Conservation (phyloP, 2,113 vertebrate genomes). For the Gallinago jamesoni region DNA sequence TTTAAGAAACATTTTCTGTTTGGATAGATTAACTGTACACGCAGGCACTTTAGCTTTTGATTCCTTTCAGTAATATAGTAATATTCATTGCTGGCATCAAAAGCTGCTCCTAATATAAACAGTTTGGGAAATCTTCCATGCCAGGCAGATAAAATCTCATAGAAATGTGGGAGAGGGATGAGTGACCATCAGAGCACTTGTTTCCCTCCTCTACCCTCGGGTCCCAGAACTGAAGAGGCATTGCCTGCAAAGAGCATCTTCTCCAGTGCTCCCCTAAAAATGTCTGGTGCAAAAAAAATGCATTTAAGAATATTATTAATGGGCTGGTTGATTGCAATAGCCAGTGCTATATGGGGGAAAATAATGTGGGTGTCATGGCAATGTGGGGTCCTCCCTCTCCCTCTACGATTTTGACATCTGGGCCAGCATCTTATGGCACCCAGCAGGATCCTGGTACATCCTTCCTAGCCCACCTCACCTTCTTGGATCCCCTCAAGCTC, state of each 20-base stretch:
- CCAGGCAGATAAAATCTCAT: slow-evolving; percentile 27
- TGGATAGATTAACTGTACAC: slow-evolving; percentile 69
- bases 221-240: background rate
- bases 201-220: background rate
- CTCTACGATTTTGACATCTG: background rate
- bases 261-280: background rate
- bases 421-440: background rate
- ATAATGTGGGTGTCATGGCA: fast-evolving
- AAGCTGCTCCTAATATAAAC: slow-evolving; percentile 28
- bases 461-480: background rate
- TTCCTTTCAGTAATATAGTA: slow-evolving; percentile 58
- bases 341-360: background rate
- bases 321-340: background rate
- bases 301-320: background rate
- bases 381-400: background rate
- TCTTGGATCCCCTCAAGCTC: background rate
- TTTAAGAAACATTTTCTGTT: slow-evolving; percentile 70
- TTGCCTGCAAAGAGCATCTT: background rate
- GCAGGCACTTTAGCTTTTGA: slow-evolving; percentile 69
- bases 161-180: background rate
- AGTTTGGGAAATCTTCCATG: slow-evolving; percentile 24
- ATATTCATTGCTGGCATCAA: slow-evolving; percentile 47
- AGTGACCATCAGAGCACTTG: background rate
- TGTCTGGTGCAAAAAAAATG: background rate
- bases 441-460: fast-evolving